Percentiles rank a stretch among this genome's conserved stretches.
Conservation (phyloP, 2,888 invertebrate species). For the Drosophila cracens region DNA sequence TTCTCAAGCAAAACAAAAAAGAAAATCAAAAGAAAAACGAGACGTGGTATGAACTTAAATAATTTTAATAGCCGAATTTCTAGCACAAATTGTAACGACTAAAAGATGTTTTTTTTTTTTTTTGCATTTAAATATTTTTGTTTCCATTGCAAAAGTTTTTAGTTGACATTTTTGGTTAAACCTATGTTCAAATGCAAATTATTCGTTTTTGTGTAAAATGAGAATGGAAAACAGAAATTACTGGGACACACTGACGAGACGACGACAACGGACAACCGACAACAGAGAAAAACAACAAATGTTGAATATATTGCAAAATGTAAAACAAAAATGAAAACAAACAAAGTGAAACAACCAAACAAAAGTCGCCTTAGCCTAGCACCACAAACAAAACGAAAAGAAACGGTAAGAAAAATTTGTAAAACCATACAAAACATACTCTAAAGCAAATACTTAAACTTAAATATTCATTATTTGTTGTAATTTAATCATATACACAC, state of each 20-base stretch:
- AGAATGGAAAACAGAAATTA: conserved; percentile 40
- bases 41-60: conserved; percentile 66
- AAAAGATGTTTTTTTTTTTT: conserved; percentile 43
- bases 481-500: conserved; percentile 51
- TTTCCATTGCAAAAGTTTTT: conserved; percentile 35
- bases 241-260: conserved; percentile 41
- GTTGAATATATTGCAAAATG: conserved; percentile 62
- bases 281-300: conserved; percentile 48
- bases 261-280: conserved; percentile 46
- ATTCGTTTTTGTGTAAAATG: conserved; percentile 58
- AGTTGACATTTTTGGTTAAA: conserved; percentile 35
- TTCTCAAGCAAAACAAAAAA: conserved; percentile 59
- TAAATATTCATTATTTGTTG: conserved; percentile 67
- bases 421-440: conserved; percentile 56
- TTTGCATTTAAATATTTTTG: conserved; percentile 23
- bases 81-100: conserved; percentile 76
- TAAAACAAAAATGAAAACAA: conserved; percentile 48
- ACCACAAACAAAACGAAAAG: conserved; percentile 71
- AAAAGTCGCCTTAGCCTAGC: conserved; percentile 79
- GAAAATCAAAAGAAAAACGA: conserved; percentile 15
- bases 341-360: conserved; percentile 74
- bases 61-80: conserved; percentile 80
- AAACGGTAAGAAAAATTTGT: conserved; percentile 57
- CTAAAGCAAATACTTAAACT: conserved; percentile 50
- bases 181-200: conserved; percentile 58